Conservation (phyloP, 2,888 invertebrate species). For the Ophraella communa region DNA sequence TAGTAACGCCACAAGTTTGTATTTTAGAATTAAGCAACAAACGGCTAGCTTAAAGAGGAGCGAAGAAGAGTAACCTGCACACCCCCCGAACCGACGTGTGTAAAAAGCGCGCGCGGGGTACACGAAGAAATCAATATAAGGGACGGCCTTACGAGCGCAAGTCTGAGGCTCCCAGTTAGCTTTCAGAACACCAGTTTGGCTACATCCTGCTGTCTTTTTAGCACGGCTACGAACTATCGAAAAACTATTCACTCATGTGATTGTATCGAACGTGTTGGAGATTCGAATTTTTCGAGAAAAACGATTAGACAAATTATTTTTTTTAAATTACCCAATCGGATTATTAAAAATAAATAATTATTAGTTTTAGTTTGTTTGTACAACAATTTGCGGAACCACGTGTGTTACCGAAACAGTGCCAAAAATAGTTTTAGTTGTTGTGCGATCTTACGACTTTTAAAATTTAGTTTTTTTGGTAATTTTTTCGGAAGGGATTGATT, state of each 20-base stretch:
- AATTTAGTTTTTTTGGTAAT: constrained; percentile 16
- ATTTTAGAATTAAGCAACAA: constrained; percentile 43
- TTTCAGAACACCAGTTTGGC: constrained; percentile 63
- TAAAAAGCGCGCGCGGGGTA: constrained; percentile 47
- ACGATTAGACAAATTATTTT: not conserved
- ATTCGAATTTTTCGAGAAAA: constrained; percentile 5
- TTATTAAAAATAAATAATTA: not conserved
- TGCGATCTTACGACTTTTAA: constrained; percentile 4
- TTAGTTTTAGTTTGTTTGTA: not conserved
- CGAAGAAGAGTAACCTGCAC: constrained; percentile 9
- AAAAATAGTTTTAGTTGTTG: constrained; percentile 16
- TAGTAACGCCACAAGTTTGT: constrained; percentile 31
- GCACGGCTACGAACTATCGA: constrained; percentile 36
- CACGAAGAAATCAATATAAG: constrained; percentile 58
- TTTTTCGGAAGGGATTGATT: constrained; percentile 14
- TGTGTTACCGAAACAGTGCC: constrained; percentile 17
- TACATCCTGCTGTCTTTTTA: constrained; percentile 61
- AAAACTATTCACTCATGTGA: constrained; percentile 6
- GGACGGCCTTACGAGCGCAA: constrained; percentile 59
- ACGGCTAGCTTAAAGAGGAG: constrained; percentile 34
- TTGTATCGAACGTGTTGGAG: constrained; percentile 2
- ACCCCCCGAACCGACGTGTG: constrained; percentile 39
- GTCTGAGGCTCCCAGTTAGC: constrained; percentile 62
- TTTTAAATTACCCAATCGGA: not conserved
- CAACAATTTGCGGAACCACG: not conserved